Base-by-base conservation (phyloP, 2,797 vertebrate genomes). In the Synanceia verrucosa region DNA sequence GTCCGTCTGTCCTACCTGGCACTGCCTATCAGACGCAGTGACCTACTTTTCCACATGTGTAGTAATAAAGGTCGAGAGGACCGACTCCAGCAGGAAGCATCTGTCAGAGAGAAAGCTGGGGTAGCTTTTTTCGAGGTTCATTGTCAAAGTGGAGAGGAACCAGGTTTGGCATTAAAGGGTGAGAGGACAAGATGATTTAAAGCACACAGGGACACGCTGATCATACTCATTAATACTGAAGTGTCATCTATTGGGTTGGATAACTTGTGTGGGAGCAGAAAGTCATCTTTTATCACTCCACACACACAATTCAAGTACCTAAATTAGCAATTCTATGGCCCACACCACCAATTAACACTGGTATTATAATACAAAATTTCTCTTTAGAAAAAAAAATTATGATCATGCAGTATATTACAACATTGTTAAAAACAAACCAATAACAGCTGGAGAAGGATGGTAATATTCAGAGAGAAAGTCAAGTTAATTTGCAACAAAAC, bases 71-170 rank as follows among this genome's bases (percentile, higher is more conserved):
- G 81, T 85, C 81, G 70, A 59, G 47, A 60, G 44, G 62, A 33
- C 33, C 3, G 9, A 58, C 57, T 57, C 43, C 44, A 65, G 57
- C 86, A 89, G 88, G 89, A 91, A 86, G 66, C 87, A 92, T 85
- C 83, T 89, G 88, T 55, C 44, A 28, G 60, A 46, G 63, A 57
- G 78, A 83, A 81, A 74, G 82, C 66, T 9, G 9, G 13, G 60
- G 51, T 23, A n/a, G 62, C 2, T 2, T 73, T 84, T 85, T 43
- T 76, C 3, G 21, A 64, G 57, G 83, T 77, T 91, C 72, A 75
- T 84, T 88, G 73, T 87, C 86, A 67, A 69, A 50, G 46, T 64
- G 41, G 47, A 65, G 53, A 63, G 31, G 66, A 41, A 44, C 19
- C 19, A 24, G 68, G 69, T 81, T 60, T 65, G 57, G 56, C 43